Evolutionary conservation across 2,797 vertebrate species (phyloP).

Genomic region (Pangasius djambal): DNA sequence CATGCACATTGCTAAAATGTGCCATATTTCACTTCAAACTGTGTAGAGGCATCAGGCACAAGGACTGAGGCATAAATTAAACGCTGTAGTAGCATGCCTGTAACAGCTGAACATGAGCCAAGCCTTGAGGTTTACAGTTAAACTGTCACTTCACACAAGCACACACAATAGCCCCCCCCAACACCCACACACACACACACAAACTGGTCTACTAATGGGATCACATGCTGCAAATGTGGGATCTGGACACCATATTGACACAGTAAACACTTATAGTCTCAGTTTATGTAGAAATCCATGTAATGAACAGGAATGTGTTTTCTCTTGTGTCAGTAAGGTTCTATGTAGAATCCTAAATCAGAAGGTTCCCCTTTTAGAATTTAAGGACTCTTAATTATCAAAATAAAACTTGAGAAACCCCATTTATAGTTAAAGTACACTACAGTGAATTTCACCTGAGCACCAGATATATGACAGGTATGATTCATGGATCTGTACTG

Average conservation of each 20-base stretch:
- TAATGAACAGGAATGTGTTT: not conserved
- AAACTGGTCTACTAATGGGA: too few relatives aligned
- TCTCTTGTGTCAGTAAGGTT: not conserved
- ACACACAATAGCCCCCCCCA: not conserved
- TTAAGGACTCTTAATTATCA: not conserved
- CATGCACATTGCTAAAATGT: not conserved
- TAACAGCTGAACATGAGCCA: constrained; percentile 39
- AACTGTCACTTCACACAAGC: constrained; percentile 46
- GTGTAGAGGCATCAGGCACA: not conserved
- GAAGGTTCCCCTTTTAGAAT: not conserved
- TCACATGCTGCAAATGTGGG: not conserved
- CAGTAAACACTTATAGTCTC: not conserved
- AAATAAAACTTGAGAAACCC: not conserved
- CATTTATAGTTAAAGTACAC: not conserved
- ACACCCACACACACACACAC: not conserved
- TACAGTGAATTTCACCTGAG: not conserved
- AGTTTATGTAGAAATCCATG: not conserved
- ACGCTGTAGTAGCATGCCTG: not conserved
- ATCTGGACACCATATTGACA: not conserved
- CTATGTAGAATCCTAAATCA: not conserved
- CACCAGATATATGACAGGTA: not conserved
- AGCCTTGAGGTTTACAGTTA: constrained; percentile 32
- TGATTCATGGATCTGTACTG: not conserved
- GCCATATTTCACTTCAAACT: not conserved
- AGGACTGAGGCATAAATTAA: not conserved